These are phyloP conservation scores for Camponotus fellah DNA, from an alignment of 2,888 invertebrate genomes.

Conservation along the genomic window DNA sequence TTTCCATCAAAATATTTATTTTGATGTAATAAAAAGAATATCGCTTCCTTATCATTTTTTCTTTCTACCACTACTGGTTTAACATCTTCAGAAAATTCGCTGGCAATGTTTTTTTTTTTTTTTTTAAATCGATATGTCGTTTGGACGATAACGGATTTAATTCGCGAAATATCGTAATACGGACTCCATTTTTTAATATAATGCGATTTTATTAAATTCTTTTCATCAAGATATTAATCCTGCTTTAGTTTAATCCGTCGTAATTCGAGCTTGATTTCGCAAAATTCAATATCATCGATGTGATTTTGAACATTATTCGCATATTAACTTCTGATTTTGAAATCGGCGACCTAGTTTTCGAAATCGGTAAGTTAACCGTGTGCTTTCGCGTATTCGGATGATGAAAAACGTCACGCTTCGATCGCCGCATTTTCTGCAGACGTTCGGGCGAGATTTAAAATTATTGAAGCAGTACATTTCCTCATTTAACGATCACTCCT, in stretches of 20 bases:
- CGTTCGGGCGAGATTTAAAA: constrained; percentile 48
- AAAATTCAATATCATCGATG: constrained; percentile 34
- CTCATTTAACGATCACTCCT: constrained; percentile 53
- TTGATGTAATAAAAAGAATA: neutral
- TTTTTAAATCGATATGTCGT: neutral
- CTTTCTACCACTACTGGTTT: neutral
- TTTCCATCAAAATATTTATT: neutral
- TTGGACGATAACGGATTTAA: neutral
- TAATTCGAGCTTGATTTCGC: constrained; percentile 8
- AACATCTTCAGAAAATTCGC: neutral
- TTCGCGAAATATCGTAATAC: neutral
- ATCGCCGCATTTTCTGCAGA: constrained; percentile 45
- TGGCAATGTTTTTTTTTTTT: neutral
- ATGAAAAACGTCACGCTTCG: constrained; percentile 44
- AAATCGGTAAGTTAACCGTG: constrained; percentile 48
- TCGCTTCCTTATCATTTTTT: neutral
- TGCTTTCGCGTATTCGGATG: constrained; percentile 15
- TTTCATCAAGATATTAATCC: neutral
- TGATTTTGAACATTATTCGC: constrained; percentile 44
- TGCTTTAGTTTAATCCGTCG: constrained; percentile 23
- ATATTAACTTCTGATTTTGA: constrained; percentile 32
- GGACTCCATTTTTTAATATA: neutral
- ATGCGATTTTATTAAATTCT: neutral
- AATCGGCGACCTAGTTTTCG: constrained; percentile 42
- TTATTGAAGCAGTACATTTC: constrained; percentile 56